Evolutionary conservation across 2,113 vertebrate genomes (phyloP).

Genomic region (Ceratotherium simum): DNA sequence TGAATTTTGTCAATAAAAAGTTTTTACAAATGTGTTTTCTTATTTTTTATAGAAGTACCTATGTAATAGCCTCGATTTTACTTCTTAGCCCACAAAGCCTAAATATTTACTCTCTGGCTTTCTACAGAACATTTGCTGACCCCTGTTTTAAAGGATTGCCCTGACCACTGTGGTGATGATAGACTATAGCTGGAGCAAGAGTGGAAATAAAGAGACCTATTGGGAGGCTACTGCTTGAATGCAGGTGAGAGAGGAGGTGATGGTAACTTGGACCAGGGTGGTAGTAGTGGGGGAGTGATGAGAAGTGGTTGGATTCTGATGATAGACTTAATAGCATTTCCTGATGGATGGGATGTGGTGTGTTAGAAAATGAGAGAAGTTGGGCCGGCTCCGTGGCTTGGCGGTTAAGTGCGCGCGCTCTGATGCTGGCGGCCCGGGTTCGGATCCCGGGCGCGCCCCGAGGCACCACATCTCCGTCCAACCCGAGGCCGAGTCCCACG

Average conservation of each 20-base stretch:
- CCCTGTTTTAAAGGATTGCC: not conserved
- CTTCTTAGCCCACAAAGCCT: not conserved
- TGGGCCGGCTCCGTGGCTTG: too few species aligned
- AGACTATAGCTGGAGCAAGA: not conserved
- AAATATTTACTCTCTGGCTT: not conserved
- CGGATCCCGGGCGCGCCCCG: too few species aligned
- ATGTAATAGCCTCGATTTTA: not conserved
- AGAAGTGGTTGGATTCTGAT: conserved; percentile 12
- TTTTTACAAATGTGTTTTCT: not conserved
- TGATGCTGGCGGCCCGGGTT: too few species aligned
- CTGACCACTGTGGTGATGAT: not conserved
- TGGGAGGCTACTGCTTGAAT: not conserved
- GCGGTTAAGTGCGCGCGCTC: too few species aligned
- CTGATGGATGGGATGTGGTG: not conserved
- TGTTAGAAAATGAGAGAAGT: not conserved
- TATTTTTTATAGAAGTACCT: not conserved
- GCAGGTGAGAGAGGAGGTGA: not conserved
- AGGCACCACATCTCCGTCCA: too few species aligned
- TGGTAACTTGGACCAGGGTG: not conserved
- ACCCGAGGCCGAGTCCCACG: too few species aligned
- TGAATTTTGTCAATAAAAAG: conserved; percentile 13
- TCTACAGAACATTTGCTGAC: not conserved
- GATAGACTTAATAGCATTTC: not conserved
- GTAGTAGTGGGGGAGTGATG: not conserved
- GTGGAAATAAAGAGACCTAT: not conserved